A percentile compares a stretch with the other conserved stretches of the same genome.
These are phyloP conservation scores for Etheostoma perlongum DNA, from an alignment of 2,797 vertebrate species.

Conservation along the genomic window DNA sequence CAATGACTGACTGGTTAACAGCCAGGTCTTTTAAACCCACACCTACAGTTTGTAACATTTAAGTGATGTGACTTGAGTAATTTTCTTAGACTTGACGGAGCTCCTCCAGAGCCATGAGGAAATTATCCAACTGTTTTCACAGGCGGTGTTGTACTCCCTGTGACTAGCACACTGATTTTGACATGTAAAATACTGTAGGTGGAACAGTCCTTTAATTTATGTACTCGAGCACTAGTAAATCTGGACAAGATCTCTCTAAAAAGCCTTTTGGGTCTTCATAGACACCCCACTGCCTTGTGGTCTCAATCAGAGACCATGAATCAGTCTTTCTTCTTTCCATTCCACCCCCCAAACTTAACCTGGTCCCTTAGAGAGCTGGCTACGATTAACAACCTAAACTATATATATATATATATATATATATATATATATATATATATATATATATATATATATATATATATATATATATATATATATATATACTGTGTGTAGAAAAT, in stretches of 20 bases:
- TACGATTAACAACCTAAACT: conserved; percentile 51
- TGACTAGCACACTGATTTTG: background rate
- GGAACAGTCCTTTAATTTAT: conserved; percentile 18
- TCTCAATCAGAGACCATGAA: conserved; percentile 45
- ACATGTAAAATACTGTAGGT: conserved; percentile 21
- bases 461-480: too few species aligned
- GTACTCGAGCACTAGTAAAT: background rate
- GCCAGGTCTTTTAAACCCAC: background rate
- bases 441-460: too few species aligned
- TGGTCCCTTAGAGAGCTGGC: conserved; percentile 20
- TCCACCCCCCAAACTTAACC: conserved; percentile 12
- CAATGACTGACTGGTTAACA: background rate
- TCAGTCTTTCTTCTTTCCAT: conserved; percentile 33
- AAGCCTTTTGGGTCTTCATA: conserved; percentile 24
- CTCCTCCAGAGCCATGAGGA: background rate
- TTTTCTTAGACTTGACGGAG: background rate
- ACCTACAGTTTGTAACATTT: background rate
- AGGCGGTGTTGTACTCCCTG: background rate
- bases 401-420: too few species aligned
- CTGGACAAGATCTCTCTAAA: background rate
- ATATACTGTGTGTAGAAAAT: conserved; percentile 7
- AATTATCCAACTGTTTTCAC: background rate
- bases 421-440: too few species aligned
- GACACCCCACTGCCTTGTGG: conserved; percentile 41
- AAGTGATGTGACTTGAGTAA: background rate